These are phyloP conservation scores for Stenodera caucasica DNA, from an alignment of 2,888 invertebrate species.

Conservation along the genomic window DNA sequence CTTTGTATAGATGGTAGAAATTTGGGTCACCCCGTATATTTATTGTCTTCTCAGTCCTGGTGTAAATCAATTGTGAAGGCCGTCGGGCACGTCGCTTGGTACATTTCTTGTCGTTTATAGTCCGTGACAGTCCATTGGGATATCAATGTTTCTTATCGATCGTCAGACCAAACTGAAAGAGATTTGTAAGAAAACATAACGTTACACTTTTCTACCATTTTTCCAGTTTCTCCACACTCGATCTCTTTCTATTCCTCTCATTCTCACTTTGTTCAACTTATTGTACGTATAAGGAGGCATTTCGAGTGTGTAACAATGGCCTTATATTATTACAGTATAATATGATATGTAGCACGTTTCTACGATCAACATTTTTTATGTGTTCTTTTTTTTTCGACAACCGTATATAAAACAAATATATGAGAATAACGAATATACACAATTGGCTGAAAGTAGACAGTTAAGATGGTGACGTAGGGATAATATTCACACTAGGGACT, in stretches of 20 bases:
- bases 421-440: conserved; percentile 48
- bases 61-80: conserved; percentile 2
- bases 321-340: conserved; percentile 21
- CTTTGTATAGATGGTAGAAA: no score
- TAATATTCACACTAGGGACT: conserved; percentile 43
- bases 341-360: conserved; percentile 32
- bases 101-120: conserved; percentile 6
- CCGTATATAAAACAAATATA: conserved; percentile 47
- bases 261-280: no score
- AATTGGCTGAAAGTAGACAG: conserved; percentile 44
- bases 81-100: conserved; percentile 5
- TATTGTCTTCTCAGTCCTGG: no score
- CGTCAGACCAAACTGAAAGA: conserved; percentile 3
- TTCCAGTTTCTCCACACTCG: no score
- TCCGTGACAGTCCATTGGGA: conserved; percentile 10
- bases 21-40: no score
- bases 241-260: no score
- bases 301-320: conserved; percentile 30
- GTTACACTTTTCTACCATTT: conserved; percentile 3
- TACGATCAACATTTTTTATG: conserved; percentile 44
- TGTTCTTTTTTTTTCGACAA: conserved; percentile 20
- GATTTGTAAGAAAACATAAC: conserved; percentile 21
- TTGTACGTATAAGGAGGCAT: no score
- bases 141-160: conserved; percentile 13
- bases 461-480: conserved; percentile 44